A percentile compares a stretch with the other conserved stretches of the same genome.
Conservation (phyloP, 2,113 vertebrate genomes). For the Pitta sordida region DNA sequence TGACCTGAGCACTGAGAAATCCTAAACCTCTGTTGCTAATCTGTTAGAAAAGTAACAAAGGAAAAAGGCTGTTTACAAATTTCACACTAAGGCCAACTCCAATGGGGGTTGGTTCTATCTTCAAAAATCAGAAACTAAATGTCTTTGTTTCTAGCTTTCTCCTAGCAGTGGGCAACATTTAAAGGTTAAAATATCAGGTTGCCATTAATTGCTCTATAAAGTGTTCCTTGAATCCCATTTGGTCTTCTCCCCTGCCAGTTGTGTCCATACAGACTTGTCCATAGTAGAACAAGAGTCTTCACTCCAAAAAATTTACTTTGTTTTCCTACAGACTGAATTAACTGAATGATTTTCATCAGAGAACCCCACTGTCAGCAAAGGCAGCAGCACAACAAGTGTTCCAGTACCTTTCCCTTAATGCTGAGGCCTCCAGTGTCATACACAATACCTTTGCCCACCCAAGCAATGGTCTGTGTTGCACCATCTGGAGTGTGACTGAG, state of each 20-base stretch:
- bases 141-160: not conserved
- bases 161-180: not conserved
- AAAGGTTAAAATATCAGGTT: not conserved
- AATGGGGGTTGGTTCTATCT: not conserved
- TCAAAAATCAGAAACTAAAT: not conserved
- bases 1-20: not conserved
- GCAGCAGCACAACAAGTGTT: not conserved
- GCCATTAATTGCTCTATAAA: not conserved
- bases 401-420: constrained; percentile 94
- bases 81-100: not conserved
- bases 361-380: not conserved
- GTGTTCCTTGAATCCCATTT: not conserved
- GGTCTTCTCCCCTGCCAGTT: not conserved
- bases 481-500: constrained; percentile 92
- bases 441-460: constrained; percentile 98
- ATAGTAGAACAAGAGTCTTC: not conserved
- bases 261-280: not conserved
- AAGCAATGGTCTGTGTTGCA: constrained; percentile 96
- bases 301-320: not conserved
- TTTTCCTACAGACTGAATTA: not conserved
- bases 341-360: not conserved
- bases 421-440: constrained; percentile 98
- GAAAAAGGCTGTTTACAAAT: not conserved
- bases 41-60: not conserved
- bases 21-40: not conserved